phyloP scores from a whole-genome alignment of 2,888 invertebrate species.

The Brachyptera risi region DNA sequence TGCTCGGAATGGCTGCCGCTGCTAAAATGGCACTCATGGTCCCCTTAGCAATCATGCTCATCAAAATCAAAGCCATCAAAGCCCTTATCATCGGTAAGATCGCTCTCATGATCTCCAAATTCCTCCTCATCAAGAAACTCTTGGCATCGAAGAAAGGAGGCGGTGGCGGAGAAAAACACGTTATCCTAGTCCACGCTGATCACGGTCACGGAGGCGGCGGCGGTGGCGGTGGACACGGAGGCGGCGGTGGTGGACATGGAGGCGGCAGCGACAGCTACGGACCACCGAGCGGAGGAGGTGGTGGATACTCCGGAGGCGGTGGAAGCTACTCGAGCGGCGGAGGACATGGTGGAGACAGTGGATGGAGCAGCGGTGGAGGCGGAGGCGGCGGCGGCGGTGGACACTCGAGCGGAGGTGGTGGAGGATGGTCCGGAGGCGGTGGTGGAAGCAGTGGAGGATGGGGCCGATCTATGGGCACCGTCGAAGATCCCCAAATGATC shows the following conservation, averaged over 20 bases:
- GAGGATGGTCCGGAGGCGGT: slow-evolving; percentile 38
- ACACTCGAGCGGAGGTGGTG: slow-evolving; percentile 47
- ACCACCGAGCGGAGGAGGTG: slow-evolving; percentile 26
- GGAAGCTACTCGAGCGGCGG: slow-evolving; percentile 34
- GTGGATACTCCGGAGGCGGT: slow-evolving; percentile 29
- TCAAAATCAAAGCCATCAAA: slow-evolving; percentile 49
- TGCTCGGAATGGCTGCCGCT: slow-evolving; percentile 46
- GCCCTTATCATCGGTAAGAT: slow-evolving; percentile 37
- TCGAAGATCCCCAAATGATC: slow-evolving; percentile 25
- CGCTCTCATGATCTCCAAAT: slow-evolving; percentile 37
- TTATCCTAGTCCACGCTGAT: slow-evolving; percentile 36
- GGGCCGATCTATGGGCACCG: slow-evolving; percentile 40
- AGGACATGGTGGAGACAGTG: slow-evolving; percentile 38
- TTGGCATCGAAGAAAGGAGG: slow-evolving; percentile 32
- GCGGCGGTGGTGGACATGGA: slow-evolving; percentile 27
- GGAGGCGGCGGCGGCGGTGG: slow-evolving; percentile 37
- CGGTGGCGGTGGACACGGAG: slow-evolving; percentile 31
- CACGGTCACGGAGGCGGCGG: slow-evolving; percentile 34
- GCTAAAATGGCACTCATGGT: slow-evolving; percentile 54
- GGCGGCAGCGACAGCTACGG: slow-evolving; percentile 31
- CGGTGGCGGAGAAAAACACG: slow-evolving; percentile 36
- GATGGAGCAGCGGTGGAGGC: slow-evolving; percentile 35
- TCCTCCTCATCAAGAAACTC: slow-evolving; percentile 37
- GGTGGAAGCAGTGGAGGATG: slow-evolving; percentile 47
- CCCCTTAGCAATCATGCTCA: slow-evolving; percentile 56